Base-by-base conservation (phyloP, 2,888 invertebrate genomes). In the Sesamia inferens region DNA sequence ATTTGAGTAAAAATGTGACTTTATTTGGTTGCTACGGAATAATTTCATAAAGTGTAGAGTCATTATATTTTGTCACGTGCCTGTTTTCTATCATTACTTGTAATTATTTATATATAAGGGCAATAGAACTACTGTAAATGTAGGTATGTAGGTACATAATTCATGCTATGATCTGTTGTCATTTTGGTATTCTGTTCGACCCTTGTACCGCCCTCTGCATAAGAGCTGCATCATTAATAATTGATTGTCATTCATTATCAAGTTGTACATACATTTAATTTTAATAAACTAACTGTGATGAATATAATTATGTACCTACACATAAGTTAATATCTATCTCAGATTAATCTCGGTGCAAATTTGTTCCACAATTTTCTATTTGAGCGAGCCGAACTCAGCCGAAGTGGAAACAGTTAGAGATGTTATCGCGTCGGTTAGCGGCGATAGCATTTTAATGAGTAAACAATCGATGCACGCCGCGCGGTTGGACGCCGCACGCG, bases 381-480 rank as follows among this genome's bases (percentile, higher is more conserved):
- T 84, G 91, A 92, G 78, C 86, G 86, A 85, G 79, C 85, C 82
- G 85, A 71, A 74, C 42, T 70, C n/a, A 44, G 57, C 79, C 74
- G 51, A 58, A 77, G 58, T 88, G 88, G 88, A 91, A 92, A 95
- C 95, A 94, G 95, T 95, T 94, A 94, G 90, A 95, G 96, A 96
- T 96, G 92, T 88, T 95, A 96, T 96, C 96, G 85, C 59, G 74
- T 68, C 88, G 86, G 93, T 93, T 92, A 92, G 92, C 94, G 90
- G 94, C 92, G 95, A 95, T 95, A 95, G 94, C 91, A 94, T 95
- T 95, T 95, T 96, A 96, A 96, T 96, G 96, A 96, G 96, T 96
- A 96, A 96, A 96, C 96, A 96, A 96, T 96, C 95, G 96, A 95
- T 94, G 95, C 96, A 95, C 95, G 96, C 92, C 90, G 93, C 96